Conservation (phyloP, 2,113 vertebrate genomes). For the Leucoraja erinaceus region DNA sequence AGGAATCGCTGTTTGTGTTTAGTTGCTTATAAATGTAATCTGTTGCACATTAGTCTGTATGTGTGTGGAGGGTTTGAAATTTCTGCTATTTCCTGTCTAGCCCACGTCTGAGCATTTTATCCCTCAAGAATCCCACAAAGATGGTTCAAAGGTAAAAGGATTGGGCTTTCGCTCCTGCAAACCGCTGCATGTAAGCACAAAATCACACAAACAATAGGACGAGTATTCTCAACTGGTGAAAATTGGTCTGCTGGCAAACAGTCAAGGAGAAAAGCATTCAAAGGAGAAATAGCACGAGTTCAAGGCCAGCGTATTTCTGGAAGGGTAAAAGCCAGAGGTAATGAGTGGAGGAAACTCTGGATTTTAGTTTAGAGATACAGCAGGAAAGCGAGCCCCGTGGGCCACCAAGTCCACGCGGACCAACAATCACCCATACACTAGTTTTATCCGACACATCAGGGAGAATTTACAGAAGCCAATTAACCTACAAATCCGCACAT, state of each 20-base stretch:
- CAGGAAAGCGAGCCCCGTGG: no score
- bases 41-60: constrained; percentile 46
- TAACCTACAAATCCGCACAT: no score
- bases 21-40: constrained; percentile 26
- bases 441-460: no score
- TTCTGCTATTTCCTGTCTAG: constrained; percentile 49
- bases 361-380: no score
- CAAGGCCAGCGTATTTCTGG: no score
- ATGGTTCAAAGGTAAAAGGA: not conserved
- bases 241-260: not conserved
- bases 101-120: constrained; percentile 38
- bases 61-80: not conserved
- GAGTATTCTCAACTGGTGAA: not conserved
- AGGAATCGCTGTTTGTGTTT: constrained; percentile 10
- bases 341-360: no score
- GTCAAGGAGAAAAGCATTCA: no score
- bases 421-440: no score
- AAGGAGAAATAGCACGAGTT: no score
- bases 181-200: not conserved
- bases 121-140: not conserved
- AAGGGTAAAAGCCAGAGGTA: no score
- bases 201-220: not conserved
- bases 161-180: not conserved
- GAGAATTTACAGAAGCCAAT: no score
- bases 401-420: no score